A percentile compares a stretch with the other conserved stretches of the same genome.
phyloP scores from a whole-genome alignment of 2,113 vertebrate genomes.

The Ctenomys sociabilis region DNA sequence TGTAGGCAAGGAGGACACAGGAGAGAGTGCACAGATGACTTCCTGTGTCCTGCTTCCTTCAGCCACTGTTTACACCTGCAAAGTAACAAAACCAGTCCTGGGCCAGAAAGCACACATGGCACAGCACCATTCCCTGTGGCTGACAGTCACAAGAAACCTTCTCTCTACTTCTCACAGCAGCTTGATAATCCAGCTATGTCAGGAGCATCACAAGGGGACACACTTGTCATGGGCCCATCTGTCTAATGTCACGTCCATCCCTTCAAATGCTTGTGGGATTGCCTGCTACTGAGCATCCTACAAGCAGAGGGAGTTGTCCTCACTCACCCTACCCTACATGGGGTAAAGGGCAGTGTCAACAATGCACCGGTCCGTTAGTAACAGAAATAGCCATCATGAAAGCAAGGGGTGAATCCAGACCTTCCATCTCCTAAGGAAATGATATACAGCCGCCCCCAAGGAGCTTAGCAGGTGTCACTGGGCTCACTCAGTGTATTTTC shows the following conservation, averaged over 20 bases:
- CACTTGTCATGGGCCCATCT: conserved; percentile 67
- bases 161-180: conserved; percentile 52
- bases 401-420: not conserved
- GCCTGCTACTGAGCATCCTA: conserved; percentile 17
- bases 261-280: not conserved
- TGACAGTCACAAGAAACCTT: conserved; percentile 12
- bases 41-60: not conserved
- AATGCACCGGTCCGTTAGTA: accelerated
- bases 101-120: not conserved
- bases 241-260: conserved; percentile 61
- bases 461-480: not conserved
- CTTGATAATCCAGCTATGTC: conserved; percentile 74
- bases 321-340: not conserved
- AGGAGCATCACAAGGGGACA: conserved; percentile 63
- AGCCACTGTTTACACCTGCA: not conserved
- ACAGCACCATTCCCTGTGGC: conserved; percentile 48
- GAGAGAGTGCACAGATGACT: not conserved
- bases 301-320: not conserved
- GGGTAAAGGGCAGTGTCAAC: not conserved
- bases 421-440: not conserved
- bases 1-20: not conserved
- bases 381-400: not conserved
- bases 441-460: not conserved
- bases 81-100: not conserved
- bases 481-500: not conserved